These are phyloP conservation scores for Drosophila pseudoobscura DNA, from an alignment of 1,140 invertebrate species.

Conservation along the genomic window DNA sequence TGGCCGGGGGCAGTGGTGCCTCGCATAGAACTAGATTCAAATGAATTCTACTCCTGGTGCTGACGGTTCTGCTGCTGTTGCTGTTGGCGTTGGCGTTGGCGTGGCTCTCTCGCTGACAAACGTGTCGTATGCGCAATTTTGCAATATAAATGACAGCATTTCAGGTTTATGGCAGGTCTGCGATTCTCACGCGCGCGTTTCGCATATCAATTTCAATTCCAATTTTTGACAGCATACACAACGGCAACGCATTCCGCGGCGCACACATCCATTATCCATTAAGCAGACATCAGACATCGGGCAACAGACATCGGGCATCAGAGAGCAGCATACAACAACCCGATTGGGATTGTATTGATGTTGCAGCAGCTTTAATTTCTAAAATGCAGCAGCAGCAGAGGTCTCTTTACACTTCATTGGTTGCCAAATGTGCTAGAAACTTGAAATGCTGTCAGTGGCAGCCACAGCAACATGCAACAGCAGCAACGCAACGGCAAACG, in stretches of 20 bases:
- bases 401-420: slow-evolving; percentile 67
- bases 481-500: too few relatives aligned
- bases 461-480: slow-evolving; percentile 13
- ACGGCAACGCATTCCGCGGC: slow-evolving; percentile 13
- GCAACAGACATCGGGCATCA: not conserved
- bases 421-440: slow-evolving; percentile 66
- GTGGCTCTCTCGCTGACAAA: slow-evolving; percentile 24
- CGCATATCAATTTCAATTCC: slow-evolving; percentile 78
- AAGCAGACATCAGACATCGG: slow-evolving; percentile 4
- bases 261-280: slow-evolving; percentile 47
- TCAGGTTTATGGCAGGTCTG: slow-evolving; percentile 67
- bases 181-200: slow-evolving; percentile 50
- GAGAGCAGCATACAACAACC: slow-evolving; percentile 17
- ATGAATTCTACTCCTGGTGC: slow-evolving; percentile 29
- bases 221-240: slow-evolving; percentile 68
- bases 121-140: slow-evolving; percentile 76
- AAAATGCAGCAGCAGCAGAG: slow-evolving; percentile 4
- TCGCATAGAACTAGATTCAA: not conserved
- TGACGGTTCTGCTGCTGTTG: slow-evolving; percentile 22
- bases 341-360: slow-evolving; percentile 9
- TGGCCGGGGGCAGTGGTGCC: too few relatives aligned
- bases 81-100: slow-evolving; percentile 14
- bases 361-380: slow-evolving; percentile 2
- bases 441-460: slow-evolving; percentile 67
- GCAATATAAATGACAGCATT: slow-evolving; percentile 73